A percentile compares a stretch with the other conserved stretches of the same genome.
phyloP scores from a whole-genome alignment of 2,888 invertebrate genomes.

The Trachelus tabidus region DNA sequence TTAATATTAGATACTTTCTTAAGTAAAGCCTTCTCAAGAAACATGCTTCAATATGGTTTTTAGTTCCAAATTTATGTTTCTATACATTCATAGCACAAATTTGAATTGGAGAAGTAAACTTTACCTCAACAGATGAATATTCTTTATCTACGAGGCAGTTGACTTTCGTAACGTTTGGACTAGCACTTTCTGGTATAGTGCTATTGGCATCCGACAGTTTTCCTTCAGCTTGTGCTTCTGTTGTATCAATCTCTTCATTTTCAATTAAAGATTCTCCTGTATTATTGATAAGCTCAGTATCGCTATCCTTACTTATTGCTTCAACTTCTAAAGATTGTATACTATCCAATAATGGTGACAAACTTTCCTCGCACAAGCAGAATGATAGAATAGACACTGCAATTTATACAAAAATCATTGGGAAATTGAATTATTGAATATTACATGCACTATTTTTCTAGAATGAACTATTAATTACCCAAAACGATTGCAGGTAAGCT shows the following conservation, averaged over 20 bases:
- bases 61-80: neutral
- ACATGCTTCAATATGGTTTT: neutral
- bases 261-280: neutral
- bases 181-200: conserved; percentile 1
- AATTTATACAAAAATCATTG: neutral
- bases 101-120: neutral
- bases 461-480: neutral
- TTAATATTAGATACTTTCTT: conserved; percentile 10
- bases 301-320: neutral
- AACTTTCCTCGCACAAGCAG: neutral
- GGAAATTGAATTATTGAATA: neutral
- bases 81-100: conserved; percentile 7
- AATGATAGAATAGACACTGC: neutral
- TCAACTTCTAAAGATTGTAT: neutral
- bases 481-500: neutral
- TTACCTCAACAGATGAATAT: conserved; percentile 60
- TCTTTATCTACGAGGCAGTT: conserved; percentile 51
- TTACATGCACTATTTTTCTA: neutral
- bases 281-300: neutral
- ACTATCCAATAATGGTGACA: neutral
- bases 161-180: conserved; percentile 13
- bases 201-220: neutral
- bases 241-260: neutral
- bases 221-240: neutral
- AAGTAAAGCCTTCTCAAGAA: neutral